Base-by-base conservation (phyloP, 2,888 invertebrate species). In the Euclidia mi region DNA sequence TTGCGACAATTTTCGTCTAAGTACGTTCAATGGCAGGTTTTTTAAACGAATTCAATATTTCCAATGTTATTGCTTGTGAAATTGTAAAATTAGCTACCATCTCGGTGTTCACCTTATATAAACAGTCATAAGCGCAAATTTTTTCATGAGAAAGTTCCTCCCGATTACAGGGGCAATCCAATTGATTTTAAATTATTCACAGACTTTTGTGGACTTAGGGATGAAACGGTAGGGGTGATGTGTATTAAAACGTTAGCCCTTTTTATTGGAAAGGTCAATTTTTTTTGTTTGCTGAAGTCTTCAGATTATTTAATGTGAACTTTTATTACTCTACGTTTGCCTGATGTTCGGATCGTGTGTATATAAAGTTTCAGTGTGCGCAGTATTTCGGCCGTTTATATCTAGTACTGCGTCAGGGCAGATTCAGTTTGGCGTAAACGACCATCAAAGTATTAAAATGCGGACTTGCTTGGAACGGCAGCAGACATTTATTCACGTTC, bases 1-100 rank as follows among this genome's bases (percentile, higher is more conserved):
- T 86, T 84, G 81, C 75, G 81, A 84, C 87, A 83, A 82, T 85
- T 82, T 84, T 81, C 81, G 81, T 76, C 71, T 78, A 81, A 78
- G 77, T 81, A 77, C 73, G 71, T 79, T 83, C 78, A 85, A 78
- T 79, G 69, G 75, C 70, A 82, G 85, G 75, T 84, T 86, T 25
- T 79, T 77, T 76, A 77, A 70, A 75, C 79, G 81, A 86, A 84
- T 81, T 79, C 76, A 82, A 79, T 77, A 75, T 79, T 78, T 74
- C 62, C 67, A 64, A 72, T 73, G 76, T 75, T 76, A 78, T 84
- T 52, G 46, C 32, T 51, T 52, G 58, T 60, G 45, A 76, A 25
- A 74, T 69, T 66, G 65, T 60, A 63, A 56, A 66, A 66, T 63
- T 58, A 77, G 48, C 44, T 64, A 47, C n/a, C n/a, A n/a, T 7